A percentile compares a stretch with the other conserved stretches of the same genome.
phyloP scores from a whole-genome alignment of 2,888 invertebrate species.

The Lasioglossum morio region DNA sequence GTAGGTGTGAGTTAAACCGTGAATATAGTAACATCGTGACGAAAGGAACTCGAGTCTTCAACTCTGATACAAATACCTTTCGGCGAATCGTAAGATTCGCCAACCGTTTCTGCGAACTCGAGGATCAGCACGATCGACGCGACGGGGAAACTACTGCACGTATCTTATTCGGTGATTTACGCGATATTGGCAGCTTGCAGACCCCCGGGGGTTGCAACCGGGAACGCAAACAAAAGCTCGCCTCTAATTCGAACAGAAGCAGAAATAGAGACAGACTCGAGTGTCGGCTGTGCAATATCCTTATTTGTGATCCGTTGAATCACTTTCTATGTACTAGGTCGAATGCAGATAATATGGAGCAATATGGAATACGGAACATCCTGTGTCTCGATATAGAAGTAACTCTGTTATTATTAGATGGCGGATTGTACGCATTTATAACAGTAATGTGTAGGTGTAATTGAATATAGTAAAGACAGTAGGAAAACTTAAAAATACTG shows the following conservation, averaged over 20 bases:
- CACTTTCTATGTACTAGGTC: not conserved
- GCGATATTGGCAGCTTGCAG: conserved; percentile 33
- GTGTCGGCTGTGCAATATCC: not conserved
- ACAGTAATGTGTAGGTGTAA: too few relatives aligned
- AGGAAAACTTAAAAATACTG: too few relatives aligned
- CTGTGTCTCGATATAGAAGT: not conserved
- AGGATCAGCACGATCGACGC: conserved; percentile 13
- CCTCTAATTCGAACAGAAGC: not conserved
- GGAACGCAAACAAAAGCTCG: conserved; percentile 18
- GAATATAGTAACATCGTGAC: conserved; percentile 33
- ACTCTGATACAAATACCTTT: conserved; percentile 54
- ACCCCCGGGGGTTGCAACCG: conserved; percentile 33
- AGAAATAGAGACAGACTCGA: not conserved
- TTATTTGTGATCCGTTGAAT: not conserved
- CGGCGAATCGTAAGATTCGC: conserved; percentile 36
- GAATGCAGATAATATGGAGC: not conserved
- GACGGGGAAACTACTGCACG: not conserved
- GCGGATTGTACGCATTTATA: too few relatives aligned
- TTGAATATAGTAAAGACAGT: too few relatives aligned
- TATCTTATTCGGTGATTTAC: conserved; percentile 26
- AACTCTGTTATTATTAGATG: not conserved
- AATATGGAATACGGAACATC: not conserved
- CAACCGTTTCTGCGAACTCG: conserved; percentile 43
- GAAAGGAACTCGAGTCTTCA: conserved; percentile 34
- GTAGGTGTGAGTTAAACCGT: conserved; percentile 30